A percentile compares a stretch with the other conserved stretches of the same genome.
These are phyloP conservation scores for Spodoptera exigua DNA, from an alignment of 2,888 invertebrate species.

Conservation along the genomic window DNA sequence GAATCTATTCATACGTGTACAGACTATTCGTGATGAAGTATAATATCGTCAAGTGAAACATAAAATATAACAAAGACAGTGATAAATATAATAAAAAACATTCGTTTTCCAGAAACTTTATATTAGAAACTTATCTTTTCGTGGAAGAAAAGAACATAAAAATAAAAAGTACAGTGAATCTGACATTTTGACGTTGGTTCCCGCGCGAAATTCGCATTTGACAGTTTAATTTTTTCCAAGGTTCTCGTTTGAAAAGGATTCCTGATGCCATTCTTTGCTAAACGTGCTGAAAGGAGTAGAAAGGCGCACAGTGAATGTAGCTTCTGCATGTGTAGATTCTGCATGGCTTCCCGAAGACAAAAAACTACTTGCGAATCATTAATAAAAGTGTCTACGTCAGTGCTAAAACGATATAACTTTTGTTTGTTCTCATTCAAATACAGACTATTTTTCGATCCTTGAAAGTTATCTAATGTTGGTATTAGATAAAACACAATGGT, in stretches of 20 bases:
- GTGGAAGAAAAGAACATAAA: slow-evolving; percentile 19
- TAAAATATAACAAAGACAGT: too few relatives aligned
- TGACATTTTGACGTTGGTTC: slow-evolving; percentile 23
- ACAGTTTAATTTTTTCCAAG: slow-evolving; percentile 34
- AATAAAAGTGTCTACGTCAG: slow-evolving; percentile 79
- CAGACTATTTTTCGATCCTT: slow-evolving; percentile 73
- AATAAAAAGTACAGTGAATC: too few relatives aligned
- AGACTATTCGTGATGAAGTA: slow-evolving; percentile 81
- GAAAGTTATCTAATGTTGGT: slow-evolving; percentile 56
- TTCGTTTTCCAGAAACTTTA: slow-evolving; percentile 17
- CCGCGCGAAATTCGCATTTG: slow-evolving; percentile 45
- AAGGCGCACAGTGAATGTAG: slow-evolving; percentile 81
- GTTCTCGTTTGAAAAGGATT: slow-evolving; percentile 73
- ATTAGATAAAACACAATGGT: slow-evolving; percentile 51
- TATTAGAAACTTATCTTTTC: neutral
- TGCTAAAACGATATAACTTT: slow-evolving; percentile 83
- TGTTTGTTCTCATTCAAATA: slow-evolving; percentile 85
- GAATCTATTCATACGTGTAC: slow-evolving; percentile 83
- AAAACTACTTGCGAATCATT: slow-evolving; percentile 79
- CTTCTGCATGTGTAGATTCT: slow-evolving; percentile 78
- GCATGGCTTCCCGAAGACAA: slow-evolving; percentile 77
- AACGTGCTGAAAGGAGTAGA: slow-evolving; percentile 74
- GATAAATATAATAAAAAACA: slow-evolving; percentile 21
- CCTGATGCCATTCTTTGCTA: slow-evolving; percentile 84
- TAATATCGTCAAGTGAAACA: slow-evolving; percentile 62